Conservation (phyloP, 53 echinoderm and acorn worm species). For the Luidia sarsii region DNA sequence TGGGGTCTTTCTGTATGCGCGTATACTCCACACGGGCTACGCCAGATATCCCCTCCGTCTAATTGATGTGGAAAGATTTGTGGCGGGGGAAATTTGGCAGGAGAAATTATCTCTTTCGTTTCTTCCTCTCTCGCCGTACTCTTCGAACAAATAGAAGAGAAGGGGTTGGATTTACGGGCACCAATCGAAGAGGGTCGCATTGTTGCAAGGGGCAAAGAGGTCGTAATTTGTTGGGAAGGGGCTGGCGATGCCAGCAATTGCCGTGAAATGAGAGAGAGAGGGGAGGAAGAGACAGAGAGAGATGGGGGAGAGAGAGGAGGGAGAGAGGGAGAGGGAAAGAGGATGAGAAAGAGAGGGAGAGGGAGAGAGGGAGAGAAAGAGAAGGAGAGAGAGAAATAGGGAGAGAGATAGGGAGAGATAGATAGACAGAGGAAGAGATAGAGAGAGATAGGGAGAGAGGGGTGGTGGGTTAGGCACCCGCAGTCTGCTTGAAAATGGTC, state of each 20-base stretch:
- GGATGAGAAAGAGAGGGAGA: not conserved
- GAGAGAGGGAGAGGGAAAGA: not conserved
- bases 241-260: conserved; percentile 36
- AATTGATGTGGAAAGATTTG: conserved; percentile 60
- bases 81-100: conserved; percentile 15
- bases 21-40: too few species aligned
- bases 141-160: not conserved
- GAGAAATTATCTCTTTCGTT: conserved; percentile 31
- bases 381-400: too few species aligned
- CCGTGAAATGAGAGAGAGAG: conserved; percentile 35
- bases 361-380: not conserved
- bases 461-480: not conserved
- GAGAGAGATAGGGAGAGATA: too few species aligned
- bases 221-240: conserved; percentile 46
- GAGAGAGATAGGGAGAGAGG: not conserved
- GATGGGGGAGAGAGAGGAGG: not conserved
- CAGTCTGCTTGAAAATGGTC: too few species aligned
- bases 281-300: not conserved
- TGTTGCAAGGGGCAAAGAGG: conserved; percentile 2
- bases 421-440: too few species aligned
- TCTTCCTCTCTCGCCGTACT: not conserved
- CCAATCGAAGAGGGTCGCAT: conserved; percentile 17
- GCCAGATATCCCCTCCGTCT: too few species aligned
- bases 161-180: not conserved
- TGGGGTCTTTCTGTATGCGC: too few species aligned